Evolutionary conservation across 2,888 invertebrate species (phyloP), one percentile per base, ranked within the genome.

Genomic region (Tridacna crocea): DNA sequence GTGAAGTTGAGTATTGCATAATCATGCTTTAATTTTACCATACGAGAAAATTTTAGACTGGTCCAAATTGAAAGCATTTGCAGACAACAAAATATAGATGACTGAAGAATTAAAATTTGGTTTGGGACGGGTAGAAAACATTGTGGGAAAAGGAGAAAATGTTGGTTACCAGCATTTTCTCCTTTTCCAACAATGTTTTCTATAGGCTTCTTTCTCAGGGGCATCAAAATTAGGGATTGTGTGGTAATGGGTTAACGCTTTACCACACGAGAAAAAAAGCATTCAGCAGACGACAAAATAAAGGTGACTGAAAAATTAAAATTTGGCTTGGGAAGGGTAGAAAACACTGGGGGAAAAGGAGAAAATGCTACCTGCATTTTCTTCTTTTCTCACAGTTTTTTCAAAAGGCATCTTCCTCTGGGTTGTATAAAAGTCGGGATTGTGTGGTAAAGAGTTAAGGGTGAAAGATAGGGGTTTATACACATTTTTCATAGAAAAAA

Each of bases 71-170:
- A n/a, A n/a, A n/a, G n/a, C n/a, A n/a, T n/a, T n/a, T n/a, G n/a
- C n/a, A n/a, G n/a, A n/a, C n/a, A n/a, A n/a, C n/a, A n/a, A n/a
- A n/a, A n/a, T n/a, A n/a, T n/a, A n/a, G n/a, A n/a, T n/a, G n/a
- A n/a, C n/a, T n/a, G n/a, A n/a, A n/a, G n/a, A n/a, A n/a, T n/a
- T n/a, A n/a, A n/a, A n/a, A n/a, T n/a, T n/a, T n/a, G n/a, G n/a
- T n/a, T n/a, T n/a, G n/a, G n/a, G n/a, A n/a, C n/a, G n/a, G n/a
- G n/a, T n/a, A n/a, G 36, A 36, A 36, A 36, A 36, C 36, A 36
- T 36, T 36, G 36, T 36, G 55, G 55, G 55, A 17, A 27, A 65
- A 24, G 65, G 27, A 65, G 65, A 65, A 36, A 65, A 27, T 65
- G 65, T 27, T 65, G 15, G 36, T 27, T 4, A 65, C 13, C 15